Conservation (phyloP, 2,888 invertebrate genomes). For the Thelaira solivaga region DNA sequence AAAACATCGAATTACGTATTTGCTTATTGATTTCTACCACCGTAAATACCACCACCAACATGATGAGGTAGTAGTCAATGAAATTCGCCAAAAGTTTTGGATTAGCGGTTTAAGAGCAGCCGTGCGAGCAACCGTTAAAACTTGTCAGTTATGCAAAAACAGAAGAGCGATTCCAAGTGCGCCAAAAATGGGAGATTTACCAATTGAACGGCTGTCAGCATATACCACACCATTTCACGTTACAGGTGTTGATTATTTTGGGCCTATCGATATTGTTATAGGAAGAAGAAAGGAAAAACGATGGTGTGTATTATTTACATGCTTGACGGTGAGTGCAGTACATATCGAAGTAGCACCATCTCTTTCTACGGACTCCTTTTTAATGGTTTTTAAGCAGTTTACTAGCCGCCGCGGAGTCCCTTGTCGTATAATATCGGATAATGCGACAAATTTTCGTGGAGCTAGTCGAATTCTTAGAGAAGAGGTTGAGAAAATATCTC, state of each 20-base stretch:
- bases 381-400: slow-evolving; percentile 50
- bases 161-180: no score
- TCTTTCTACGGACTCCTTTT: slow-evolving; percentile 49
- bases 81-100: no score
- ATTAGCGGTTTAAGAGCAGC: no score
- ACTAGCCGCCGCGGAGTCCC: slow-evolving; percentile 39
- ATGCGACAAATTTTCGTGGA: slow-evolving; percentile 57
- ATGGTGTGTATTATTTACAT: slow-evolving; percentile 45
- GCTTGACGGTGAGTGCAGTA: slow-evolving; percentile 45
- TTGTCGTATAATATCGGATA: slow-evolving; percentile 39
- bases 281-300: slow-evolving; percentile 49
- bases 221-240: no score
- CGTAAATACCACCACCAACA: no score
- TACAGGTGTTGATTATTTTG: slow-evolving; percentile 55
- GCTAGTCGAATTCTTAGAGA: no score
- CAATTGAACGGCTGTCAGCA: slow-evolving; percentile 21
- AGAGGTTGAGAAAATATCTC: no score
- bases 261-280: slow-evolving; percentile 7
- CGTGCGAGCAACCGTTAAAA: no score
- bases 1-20: no score
- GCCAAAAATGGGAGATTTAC: slow-evolving; percentile 28
- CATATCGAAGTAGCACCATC: slow-evolving; percentile 35
- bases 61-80: no score
- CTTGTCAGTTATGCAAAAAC: no score
- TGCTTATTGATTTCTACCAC: no score